These are phyloP conservation scores for Dipodomys spectabilis DNA, from an alignment of 2,113 vertebrate genomes.

Conservation along the genomic window DNA sequence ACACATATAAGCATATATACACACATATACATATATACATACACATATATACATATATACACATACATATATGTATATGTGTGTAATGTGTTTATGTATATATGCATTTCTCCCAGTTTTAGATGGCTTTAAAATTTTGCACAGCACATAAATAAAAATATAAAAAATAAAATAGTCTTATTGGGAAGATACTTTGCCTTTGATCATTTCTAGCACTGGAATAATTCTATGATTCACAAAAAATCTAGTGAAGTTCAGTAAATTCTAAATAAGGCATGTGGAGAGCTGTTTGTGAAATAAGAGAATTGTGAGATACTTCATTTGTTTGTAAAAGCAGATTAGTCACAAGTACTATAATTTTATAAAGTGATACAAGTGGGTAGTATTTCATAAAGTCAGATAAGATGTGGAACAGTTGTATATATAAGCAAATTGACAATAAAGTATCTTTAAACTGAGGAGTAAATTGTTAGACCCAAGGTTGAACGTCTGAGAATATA, in stretches of 20 bases:
- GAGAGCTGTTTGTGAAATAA: not conserved
- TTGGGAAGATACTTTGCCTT: not conserved
- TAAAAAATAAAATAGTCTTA: not conserved
- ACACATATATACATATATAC: no score
- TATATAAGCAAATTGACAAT: not conserved
- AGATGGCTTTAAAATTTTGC: not conserved
- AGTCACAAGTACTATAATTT: not conserved
- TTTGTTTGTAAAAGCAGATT: constrained; percentile 29
- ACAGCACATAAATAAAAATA: no score
- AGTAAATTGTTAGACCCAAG: not conserved
- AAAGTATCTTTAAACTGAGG: not conserved
- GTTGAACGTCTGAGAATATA: not conserved
- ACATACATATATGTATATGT: no score
- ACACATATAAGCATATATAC: no score
- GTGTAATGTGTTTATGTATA: not conserved
- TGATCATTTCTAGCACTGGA: not conserved
- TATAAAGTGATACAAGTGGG: not conserved
- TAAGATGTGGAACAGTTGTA: not conserved
- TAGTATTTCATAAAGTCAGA: not conserved
- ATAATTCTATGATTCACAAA: not conserved
- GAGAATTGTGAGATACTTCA: not conserved
- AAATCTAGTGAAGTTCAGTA: not conserved
- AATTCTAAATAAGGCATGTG: not conserved
- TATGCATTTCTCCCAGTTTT: not conserved
- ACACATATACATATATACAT: no score